Percentiles rank a stretch among this genome's conserved stretches.
These are phyloP conservation scores for Noctuana brunneofusca DNA, from an alignment of 2,888 invertebrate genomes.

Conservation along the genomic window DNA sequence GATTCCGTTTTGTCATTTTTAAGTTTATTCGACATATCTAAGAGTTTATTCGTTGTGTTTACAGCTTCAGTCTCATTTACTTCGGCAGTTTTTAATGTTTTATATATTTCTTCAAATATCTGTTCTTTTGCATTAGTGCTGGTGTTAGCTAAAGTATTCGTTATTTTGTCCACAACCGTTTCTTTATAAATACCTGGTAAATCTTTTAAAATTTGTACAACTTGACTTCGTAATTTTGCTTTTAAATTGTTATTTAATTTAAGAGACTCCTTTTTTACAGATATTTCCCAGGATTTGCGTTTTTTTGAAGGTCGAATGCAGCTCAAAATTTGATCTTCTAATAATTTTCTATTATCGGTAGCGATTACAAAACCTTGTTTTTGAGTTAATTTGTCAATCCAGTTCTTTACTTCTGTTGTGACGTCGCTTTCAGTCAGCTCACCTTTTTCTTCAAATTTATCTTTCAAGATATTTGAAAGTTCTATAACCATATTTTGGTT, in stretches of 20 bases:
- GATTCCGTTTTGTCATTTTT: neutral
- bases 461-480: constrained; percentile 40
- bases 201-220: constrained; percentile 2
- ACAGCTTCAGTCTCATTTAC: constrained; percentile 13
- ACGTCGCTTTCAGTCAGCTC: constrained; percentile 37
- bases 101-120: constrained; percentile 9
- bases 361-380: constrained; percentile 21
- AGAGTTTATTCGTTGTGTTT: constrained; percentile 12
- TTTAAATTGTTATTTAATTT: constrained; percentile 2
- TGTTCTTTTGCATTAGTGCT: neutral
- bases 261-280: neutral
- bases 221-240: constrained; percentile 12
- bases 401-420: constrained; percentile 41
- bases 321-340: constrained; percentile 20
- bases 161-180: constrained; percentile 8
- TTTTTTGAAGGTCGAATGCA: neutral
- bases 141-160: constrained; percentile 1
- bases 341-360: neutral
- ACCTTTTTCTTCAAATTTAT: constrained; percentile 36
- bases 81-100: constrained; percentile 12
- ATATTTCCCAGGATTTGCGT: constrained; percentile 18
- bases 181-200: neutral
- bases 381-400: constrained; percentile 41
- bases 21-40: constrained; percentile 17
- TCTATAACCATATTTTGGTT: constrained; percentile 17